A percentile compares a stretch with the other conserved stretches of the same genome.
Evolutionary conservation across 2,113 vertebrate species (phyloP).

Genomic region (Podarcis raffonei): DNA sequence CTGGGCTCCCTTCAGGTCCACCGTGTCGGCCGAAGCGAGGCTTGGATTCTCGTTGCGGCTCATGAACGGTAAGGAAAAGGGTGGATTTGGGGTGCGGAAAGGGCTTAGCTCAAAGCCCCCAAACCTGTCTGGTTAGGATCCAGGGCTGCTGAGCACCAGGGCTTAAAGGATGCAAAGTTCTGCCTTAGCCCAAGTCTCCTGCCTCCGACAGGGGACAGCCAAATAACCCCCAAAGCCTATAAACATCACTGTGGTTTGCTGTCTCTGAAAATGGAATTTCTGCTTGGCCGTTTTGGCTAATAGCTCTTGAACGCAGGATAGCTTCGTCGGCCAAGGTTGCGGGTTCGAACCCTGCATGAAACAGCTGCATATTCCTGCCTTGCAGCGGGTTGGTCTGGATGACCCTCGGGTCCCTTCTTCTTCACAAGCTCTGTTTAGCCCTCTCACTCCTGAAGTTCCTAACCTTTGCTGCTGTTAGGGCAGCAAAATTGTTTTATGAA

Average conservation of each 20-base stretch:
- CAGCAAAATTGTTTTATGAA: not conserved
- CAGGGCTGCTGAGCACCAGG: not conserved
- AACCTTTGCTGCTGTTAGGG: not conserved
- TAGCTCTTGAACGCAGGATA: no score
- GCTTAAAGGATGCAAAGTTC: not conserved
- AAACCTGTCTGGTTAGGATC: no score
- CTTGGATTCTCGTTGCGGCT: slow-evolving; percentile 75
- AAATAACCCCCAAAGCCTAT: not conserved
- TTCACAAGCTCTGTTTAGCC: no score
- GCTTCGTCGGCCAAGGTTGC: no score
- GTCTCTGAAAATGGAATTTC: not conserved
- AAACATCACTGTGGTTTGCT: not conserved
- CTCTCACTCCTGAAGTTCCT: not conserved
- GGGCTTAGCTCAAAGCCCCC: not conserved
- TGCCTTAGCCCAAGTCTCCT: not conserved
- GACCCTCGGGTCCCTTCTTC: no score
- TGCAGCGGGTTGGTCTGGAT: no score
- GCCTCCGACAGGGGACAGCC: not conserved
- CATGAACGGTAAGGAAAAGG: slow-evolving; percentile 72
- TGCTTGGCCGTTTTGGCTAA: not conserved
- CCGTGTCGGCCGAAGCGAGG: slow-evolving; percentile 41
- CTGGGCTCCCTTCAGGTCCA: slow-evolving; percentile 76
- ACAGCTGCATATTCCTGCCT: no score
- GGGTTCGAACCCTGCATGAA: no score
- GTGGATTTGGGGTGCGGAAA: no score